Conservation (phyloP, 2,888 invertebrate species). For the Lasioglossum pauxillum region DNA sequence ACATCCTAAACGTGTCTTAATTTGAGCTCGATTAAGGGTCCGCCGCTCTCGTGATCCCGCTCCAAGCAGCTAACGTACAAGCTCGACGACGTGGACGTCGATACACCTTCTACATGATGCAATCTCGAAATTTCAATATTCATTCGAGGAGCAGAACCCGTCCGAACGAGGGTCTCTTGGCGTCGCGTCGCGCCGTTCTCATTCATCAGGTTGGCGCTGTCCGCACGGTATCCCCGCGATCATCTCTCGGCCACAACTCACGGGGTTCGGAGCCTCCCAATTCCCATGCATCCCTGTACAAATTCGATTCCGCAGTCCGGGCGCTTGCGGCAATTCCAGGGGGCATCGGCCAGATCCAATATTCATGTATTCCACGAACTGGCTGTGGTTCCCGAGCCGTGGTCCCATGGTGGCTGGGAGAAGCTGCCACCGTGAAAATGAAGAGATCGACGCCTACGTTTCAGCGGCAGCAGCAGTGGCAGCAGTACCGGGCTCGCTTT, state of each 20-base stretch:
- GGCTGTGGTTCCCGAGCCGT: background rate
- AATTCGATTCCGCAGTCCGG: slow-evolving; percentile 14
- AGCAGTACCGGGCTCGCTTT: background rate
- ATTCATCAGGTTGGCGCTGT: background rate
- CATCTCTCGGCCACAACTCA: slow-evolving; percentile 9
- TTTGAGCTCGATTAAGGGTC: background rate
- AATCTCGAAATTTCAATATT: slow-evolving; percentile 8
- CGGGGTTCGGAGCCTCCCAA: background rate
- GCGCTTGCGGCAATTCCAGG: background rate
- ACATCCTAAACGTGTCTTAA: background rate
- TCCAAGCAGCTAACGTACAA: background rate
- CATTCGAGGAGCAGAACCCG: background rate
- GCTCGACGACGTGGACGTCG: background rate
- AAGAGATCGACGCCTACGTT: slow-evolving; percentile 71
- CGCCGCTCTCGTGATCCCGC: background rate
- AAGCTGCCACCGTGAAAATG: slow-evolving; percentile 53
- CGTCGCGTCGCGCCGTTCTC: background rate
- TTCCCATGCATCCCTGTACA: slow-evolving; percentile 7
- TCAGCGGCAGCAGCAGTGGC: background rate
- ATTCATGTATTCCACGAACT: slow-evolving; percentile 53
- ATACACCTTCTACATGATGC: background rate
- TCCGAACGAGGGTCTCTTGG: background rate
- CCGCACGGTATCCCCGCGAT: background rate
- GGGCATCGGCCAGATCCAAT: slow-evolving; percentile 12
- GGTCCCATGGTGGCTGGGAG: background rate